Conservation (phyloP, 1,140 invertebrate genomes). For the Musca domestica region DNA sequence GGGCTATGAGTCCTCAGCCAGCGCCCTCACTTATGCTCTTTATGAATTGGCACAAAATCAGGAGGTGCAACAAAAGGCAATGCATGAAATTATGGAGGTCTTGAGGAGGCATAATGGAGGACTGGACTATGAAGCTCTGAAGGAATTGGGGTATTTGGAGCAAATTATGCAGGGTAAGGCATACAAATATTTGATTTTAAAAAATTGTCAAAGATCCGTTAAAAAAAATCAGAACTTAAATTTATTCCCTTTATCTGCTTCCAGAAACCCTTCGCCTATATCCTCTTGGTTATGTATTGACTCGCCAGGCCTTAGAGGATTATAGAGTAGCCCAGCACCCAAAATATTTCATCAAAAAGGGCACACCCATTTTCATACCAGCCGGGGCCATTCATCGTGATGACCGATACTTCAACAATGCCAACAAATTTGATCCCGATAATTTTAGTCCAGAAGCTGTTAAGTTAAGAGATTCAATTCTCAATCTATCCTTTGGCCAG, state of each 20-base stretch:
- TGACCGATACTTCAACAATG: constrained; percentile 56
- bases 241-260: constrained; percentile 2
- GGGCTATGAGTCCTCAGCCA: constrained; percentile 34
- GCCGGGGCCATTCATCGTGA: constrained; percentile 60
- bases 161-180: not conserved
- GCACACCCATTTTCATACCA: constrained; percentile 56
- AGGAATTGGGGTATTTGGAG: constrained; percentile 21
- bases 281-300: constrained; percentile 54
- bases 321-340: constrained; percentile 51
- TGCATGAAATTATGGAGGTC: constrained; percentile 3
- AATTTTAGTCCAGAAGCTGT: constrained; percentile 54
- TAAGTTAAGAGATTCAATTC: constrained; percentile 47
- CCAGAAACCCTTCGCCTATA: constrained; percentile 46
- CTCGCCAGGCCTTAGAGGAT: constrained; percentile 49
- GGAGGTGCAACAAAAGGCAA: not conserved
- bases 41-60: constrained; percentile 33
- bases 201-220: not conserved
- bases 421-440: constrained; percentile 61
- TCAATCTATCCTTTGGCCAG: constrained; percentile 59
- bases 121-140: constrained; percentile 5
- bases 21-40: constrained; percentile 51
- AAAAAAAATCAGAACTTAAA: not conserved
- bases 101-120: constrained; percentile 4
- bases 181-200: not conserved
- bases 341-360: constrained; percentile 45